A percentile compares a stretch with the other conserved stretches of the same genome.
These are phyloP conservation scores for Drosophila carrolli DNA, from an alignment of 1,140 invertebrate species.

Conservation along the genomic window DNA sequence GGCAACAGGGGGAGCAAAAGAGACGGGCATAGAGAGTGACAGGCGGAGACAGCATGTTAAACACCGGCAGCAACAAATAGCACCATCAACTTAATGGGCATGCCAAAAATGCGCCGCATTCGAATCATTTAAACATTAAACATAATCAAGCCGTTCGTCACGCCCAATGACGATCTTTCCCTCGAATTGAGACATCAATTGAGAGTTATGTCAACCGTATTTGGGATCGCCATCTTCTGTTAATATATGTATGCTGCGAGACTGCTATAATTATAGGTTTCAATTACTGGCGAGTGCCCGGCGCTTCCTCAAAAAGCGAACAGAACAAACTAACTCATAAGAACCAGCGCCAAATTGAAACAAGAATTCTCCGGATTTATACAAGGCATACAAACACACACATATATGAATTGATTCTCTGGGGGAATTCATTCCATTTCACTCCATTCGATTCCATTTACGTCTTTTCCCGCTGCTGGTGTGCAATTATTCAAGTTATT, in stretches of 20 bases:
- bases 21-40: conserved; percentile 3
- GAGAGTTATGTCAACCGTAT: conserved; percentile 44
- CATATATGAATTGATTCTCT: conserved; percentile 49
- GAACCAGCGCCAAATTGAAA: conserved; percentile 38
- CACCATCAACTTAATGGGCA: conserved; percentile 47
- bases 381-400: background rate
- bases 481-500: conserved; percentile 67
- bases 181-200: conserved; percentile 75
- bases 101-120: conserved; percentile 70
- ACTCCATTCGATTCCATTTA: conserved; percentile 29
- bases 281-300: conserved; percentile 53
- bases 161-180: conserved; percentile 17
- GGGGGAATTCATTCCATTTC: conserved; percentile 21
- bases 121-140: conserved; percentile 61
- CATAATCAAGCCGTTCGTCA: conserved; percentile 71
- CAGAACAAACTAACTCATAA: conserved; percentile 22
- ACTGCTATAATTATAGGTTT: conserved; percentile 71
- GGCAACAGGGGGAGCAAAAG: conserved; percentile 4
- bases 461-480: conserved; percentile 12
- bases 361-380: conserved; percentile 47
- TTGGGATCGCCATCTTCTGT: conserved; percentile 19
- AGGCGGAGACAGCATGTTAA: conserved; percentile 38
- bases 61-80: conserved; percentile 38
- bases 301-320: conserved; percentile 56
- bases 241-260: conserved; percentile 6